Conservation (phyloP, 2,113 vertebrate species). For the Melospiza georgiana region DNA sequence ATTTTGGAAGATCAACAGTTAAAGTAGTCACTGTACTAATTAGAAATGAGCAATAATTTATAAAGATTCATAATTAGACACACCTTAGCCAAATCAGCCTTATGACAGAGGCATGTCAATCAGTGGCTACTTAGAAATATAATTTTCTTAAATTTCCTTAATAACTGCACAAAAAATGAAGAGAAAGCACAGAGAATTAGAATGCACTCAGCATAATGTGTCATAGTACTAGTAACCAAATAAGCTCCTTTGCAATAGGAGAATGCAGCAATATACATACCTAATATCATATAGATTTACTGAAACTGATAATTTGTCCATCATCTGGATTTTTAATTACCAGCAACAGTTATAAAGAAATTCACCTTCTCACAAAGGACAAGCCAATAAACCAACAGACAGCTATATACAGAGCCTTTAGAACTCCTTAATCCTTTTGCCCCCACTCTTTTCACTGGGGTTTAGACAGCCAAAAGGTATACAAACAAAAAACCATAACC, state of each 20-base stretch:
- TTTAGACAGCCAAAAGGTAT: not conserved
- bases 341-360: not conserved
- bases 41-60: constrained; percentile 5
- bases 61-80: constrained; percentile 8
- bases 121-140: not conserved
- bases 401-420: not conserved
- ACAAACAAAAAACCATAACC: not conserved
- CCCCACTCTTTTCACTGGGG: not conserved
- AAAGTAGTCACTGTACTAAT: constrained; percentile 8
- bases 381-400: not conserved
- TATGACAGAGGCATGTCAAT: not conserved
- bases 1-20: not conserved
- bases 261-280: not conserved
- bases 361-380: not conserved
- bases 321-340: not conserved
- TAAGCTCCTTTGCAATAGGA: not conserved
- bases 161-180: not conserved
- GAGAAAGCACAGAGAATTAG: not conserved
- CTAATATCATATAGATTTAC: not conserved
- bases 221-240: not conserved
- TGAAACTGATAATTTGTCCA: not conserved
- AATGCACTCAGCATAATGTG: not conserved
- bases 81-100: constrained; percentile 3
- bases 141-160: not conserved
- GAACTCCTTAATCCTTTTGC: not conserved